Evolutionary conservation across 2,888 invertebrate species (phyloP), one percentile per base, ranked within the genome.

Genomic region (Pterostichus niger): DNA sequence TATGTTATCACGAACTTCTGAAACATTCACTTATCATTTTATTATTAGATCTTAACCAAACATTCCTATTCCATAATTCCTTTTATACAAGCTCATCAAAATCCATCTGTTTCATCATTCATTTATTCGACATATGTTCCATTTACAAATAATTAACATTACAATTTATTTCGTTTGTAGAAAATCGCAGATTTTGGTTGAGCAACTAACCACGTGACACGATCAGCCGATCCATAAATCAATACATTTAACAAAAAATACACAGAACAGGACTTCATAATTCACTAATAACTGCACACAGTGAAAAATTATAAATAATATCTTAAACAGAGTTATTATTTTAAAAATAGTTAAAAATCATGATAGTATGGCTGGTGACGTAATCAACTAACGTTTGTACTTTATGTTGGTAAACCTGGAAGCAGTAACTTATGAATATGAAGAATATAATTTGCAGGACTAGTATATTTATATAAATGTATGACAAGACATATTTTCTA

Each of bases 161-260:
- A 24, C 24, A 71, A 68, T 52, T 61, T 10, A 73, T 10, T 77
- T 61, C 85, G 84, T 52, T 5, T 88, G 49, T 86, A 93, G 88
- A 99, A 98, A 95, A 98, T 99, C 86, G 97, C 97, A 73, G 99
- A 99, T 91, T 99, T 99, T 93, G 99, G 99, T 77, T 91, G 99
- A 86, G 98, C 99, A 6, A 98, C 98, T 4, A n/a, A n/a, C n/a
- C 96, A 97, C 88, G 90, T 98, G 44, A 93, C 93, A 86, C 93
- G 94, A 15, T 95, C 96, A 0, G 96, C 97, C 90, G 98, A 98
- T n/a, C n/a, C n/a, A n/a, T n/a, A n/a, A n/a, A n/a, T n/a, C n/a
- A 88, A 96, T 96, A 89, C 98, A 98, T 91, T 93, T 96, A 88
- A 99, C 99, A n/a, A 97, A n/a, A n/a, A n/a, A n/a, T n/a, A n/a